Conservation (phyloP, 2,888 invertebrate genomes). For the Mellilla xanthometata region DNA sequence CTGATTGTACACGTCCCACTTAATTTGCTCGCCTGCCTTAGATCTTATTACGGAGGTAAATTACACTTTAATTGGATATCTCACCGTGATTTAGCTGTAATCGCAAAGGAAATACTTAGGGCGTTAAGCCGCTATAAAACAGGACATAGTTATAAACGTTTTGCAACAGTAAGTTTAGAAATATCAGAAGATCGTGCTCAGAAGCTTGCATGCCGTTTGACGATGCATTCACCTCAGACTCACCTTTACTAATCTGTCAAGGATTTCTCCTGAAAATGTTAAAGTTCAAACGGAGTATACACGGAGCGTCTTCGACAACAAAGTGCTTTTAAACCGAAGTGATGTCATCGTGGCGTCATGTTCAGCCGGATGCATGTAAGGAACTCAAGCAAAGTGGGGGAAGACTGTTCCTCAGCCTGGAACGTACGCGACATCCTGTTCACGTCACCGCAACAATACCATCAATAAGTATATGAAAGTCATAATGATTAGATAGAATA, state of each 20-base stretch:
- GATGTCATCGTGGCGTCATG: slow-evolving; percentile 47
- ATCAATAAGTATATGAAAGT: slow-evolving; percentile 18
- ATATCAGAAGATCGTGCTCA: slow-evolving; percentile 6
- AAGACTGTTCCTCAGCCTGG: slow-evolving; percentile 11
- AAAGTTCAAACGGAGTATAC: slow-evolving; percentile 42
- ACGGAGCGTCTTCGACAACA: slow-evolving; percentile 22
- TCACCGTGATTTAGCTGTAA: slow-evolving; percentile 18
- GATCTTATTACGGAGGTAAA: slow-evolving; percentile 21
- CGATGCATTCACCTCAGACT: slow-evolving; percentile 35
- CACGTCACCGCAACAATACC: neutral
- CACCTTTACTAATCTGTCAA: slow-evolving; percentile 42
- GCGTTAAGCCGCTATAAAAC: slow-evolving; percentile 3
- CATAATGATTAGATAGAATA: slow-evolving; percentile 22
- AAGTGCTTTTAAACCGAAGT: slow-evolving; percentile 35
- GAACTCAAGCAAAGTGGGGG: slow-evolving; percentile 18
- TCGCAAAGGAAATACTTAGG: slow-evolving; percentile 11
- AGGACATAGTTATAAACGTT: neutral
- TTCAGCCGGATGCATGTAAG: slow-evolving; percentile 25
- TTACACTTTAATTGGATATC: slow-evolving; percentile 20
- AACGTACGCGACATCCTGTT: slow-evolving; percentile 15
- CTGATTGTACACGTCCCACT: slow-evolving; percentile 26
- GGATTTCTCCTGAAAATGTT: slow-evolving; percentile 42
- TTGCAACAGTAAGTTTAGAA: slow-evolving; percentile 16
- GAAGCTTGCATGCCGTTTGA: slow-evolving; percentile 6
- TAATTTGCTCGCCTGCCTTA: slow-evolving; percentile 24